Conservation (phyloP, 1,140 invertebrate genomes). For the Drosophila rufa region DNA sequence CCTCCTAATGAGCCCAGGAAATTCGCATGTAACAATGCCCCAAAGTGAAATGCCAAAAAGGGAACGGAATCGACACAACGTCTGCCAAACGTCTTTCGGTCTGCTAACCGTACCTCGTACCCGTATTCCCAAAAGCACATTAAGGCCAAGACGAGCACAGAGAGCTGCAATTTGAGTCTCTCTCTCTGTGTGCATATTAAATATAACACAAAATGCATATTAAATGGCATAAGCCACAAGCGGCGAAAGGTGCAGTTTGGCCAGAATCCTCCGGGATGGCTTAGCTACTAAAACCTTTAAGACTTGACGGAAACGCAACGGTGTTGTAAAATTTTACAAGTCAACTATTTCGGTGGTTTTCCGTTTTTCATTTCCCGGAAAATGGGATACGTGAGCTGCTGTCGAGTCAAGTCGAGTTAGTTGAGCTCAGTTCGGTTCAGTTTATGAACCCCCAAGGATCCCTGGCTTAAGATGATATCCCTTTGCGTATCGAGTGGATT, state of each 20-base stretch:
- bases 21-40: slow-evolving; percentile 81
- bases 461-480: slow-evolving; percentile 34
- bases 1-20: slow-evolving; percentile 71
- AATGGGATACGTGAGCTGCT: slow-evolving; percentile 37
- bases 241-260: slow-evolving; percentile 52
- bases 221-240: slow-evolving; percentile 81
- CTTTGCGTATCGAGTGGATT: slow-evolving; percentile 29
- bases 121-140: slow-evolving; percentile 76
- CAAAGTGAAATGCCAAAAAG: slow-evolving; percentile 71
- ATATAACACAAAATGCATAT: slow-evolving; percentile 85
- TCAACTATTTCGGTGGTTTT: slow-evolving; percentile 59
- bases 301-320: slow-evolving; percentile 70
- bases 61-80: slow-evolving; percentile 52
- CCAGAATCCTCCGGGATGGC: slow-evolving; percentile 49
- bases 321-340: slow-evolving; percentile 82
- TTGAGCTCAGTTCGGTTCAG: slow-evolving; percentile 12
- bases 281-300: slow-evolving; percentile 80
- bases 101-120: slow-evolving; percentile 34
- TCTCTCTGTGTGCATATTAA: slow-evolving; percentile 73
- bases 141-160: slow-evolving; percentile 67
- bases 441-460: slow-evolving; percentile 36
- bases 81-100: slow-evolving; percentile 32
- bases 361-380: slow-evolving; percentile 64
- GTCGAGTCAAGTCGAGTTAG: slow-evolving; percentile 22
- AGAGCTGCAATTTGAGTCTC: slow-evolving; percentile 62